Evolutionary conservation across 2,797 vertebrate species (phyloP).

Genomic region (Lutjanus campechanus): DNA sequence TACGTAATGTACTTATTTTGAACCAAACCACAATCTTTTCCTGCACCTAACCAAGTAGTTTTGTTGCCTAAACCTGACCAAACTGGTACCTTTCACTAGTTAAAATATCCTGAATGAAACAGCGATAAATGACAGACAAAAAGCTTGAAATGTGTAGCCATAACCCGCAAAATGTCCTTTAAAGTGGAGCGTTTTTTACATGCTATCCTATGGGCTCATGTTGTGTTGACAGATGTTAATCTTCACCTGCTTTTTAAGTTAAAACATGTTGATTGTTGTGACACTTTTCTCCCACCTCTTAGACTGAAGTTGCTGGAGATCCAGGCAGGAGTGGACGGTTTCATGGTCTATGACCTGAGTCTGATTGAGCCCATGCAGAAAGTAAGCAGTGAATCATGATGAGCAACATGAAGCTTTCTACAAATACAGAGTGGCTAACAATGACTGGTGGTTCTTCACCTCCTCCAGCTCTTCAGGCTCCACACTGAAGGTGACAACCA

Average conservation of each 20-base stretch:
- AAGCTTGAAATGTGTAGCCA: too few species aligned
- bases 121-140: too few species aligned
- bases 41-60: too few species aligned
- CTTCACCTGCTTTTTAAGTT: not conserved
- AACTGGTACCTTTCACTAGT: too few species aligned
- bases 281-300: conserved; percentile 1
- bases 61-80: too few species aligned
- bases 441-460: not conserved
- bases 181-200: too few species aligned
- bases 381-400: conserved; percentile 58
- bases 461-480: conserved; percentile 81
- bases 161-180: too few species aligned
- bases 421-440: not conserved
- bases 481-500: conserved; percentile 82
- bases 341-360: conserved; percentile 91
- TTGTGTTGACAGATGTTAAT: not conserved
- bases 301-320: conserved; percentile 89
- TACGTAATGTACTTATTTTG: too few species aligned
- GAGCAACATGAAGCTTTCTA: not conserved
- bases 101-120: too few species aligned
- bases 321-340: conserved; percentile 88
- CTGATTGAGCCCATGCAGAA: conserved; percentile 90
- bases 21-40: too few species aligned
- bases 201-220: too few species aligned
- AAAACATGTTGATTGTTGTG: not conserved